A percentile compares a stretch with the other conserved stretches of the same genome.
Evolutionary conservation across 2,797 vertebrate genomes (phyloP).

Genomic region (Mormyrus hasselquistii): DNA sequence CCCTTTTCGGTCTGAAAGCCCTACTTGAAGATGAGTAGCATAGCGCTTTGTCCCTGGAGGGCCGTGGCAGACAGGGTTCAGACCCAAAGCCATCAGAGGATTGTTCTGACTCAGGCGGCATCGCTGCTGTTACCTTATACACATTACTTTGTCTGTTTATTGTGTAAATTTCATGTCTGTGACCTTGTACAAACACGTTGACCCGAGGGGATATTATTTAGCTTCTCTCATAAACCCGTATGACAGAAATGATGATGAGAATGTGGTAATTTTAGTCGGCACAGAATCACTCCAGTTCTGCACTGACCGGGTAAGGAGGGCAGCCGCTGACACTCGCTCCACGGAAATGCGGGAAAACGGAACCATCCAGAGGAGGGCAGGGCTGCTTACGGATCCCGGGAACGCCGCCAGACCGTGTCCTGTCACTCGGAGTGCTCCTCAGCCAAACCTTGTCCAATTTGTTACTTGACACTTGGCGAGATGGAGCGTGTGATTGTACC

Average conservation of each 20-base stretch:
- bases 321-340: background rate
- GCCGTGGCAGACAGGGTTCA: background rate
- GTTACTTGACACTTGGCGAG: slow-evolving; percentile 53
- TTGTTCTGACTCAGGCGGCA: background rate
- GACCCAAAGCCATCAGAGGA: background rate
- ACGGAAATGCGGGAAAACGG: background rate
- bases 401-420: background rate
- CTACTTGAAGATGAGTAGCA: background rate
- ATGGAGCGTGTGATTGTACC: slow-evolving; percentile 49
- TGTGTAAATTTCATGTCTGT: slow-evolving; percentile 1
- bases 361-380: background rate
- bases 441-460: slow-evolving; percentile 39
- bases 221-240: background rate
- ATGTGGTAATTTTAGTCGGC: background rate
- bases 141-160: background rate
- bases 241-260: background rate
- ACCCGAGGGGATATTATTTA: background rate
- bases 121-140: background rate
- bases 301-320: background rate
- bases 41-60: background rate
- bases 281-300: background rate
- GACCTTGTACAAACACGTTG: background rate
- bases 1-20: background rate
- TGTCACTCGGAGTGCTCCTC: background rate
- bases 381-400: background rate